Base-by-base conservation (phyloP, 2,797 vertebrate species). In the Lophotriccus pileatus region DNA sequence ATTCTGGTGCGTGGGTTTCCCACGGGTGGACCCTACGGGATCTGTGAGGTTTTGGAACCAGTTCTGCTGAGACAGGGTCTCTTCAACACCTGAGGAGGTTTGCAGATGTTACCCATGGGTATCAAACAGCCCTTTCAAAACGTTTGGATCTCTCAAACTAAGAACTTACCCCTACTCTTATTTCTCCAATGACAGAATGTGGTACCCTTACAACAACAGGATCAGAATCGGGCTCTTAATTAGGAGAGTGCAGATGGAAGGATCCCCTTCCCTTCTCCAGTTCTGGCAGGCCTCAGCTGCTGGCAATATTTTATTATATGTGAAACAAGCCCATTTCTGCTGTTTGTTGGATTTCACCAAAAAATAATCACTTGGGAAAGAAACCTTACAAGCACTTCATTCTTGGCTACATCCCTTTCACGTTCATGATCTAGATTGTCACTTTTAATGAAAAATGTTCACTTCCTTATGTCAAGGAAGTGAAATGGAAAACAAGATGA, bases 11-110 rank as follows among this genome's bases (percentile, higher is more conserved):
- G 8, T 58, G 36, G 21, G 12, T 46, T 76, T 77, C 28, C 70
- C 44, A 47, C 0, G 1, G 2, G 0, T 27, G 43, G 18, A 24
- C n/a, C 24, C 30, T 43, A 3, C 0, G 1, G 27, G 30, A 44
- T 39, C 47, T 77, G 47, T 6, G 3, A 73, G 44, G 10, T 74
- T 46, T 60, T 22, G 56, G 44, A 64, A 62, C 14, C 8, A 5
- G 43, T 13, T 78, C 55, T 82, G 55, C 50, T 58, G 56, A 53
- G 41, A 58, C 7, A 74, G 39, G 15, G 4, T 22, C 44, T 30
- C 37, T 56, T 27, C 81, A 47, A 20, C 58, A 37, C 18, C 6
- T 12, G 8, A 58, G 39, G 36, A 68, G 34, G 9, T 70, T 59
- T 80, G 59, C 44, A 83, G 56, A 55, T 24, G 39, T 58, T 59